Evolutionary conservation across 2,797 vertebrate genomes (phyloP).

Genomic region (Pangasius macronema): DNA sequence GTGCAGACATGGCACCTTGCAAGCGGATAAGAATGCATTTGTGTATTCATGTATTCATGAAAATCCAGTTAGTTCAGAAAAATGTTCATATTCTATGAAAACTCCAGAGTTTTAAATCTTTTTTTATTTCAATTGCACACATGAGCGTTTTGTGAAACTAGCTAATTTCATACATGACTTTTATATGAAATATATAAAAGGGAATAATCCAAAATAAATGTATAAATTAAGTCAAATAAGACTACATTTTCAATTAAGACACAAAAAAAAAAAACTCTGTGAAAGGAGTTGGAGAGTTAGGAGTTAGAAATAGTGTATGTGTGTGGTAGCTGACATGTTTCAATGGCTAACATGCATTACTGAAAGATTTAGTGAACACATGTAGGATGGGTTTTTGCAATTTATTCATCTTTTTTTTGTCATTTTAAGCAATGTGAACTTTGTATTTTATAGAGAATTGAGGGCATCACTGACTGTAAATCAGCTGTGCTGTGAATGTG

Average conservation of each 20-base stretch:
- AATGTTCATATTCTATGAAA: neutral
- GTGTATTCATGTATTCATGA: neutral
- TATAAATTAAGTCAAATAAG: neutral
- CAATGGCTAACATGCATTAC: neutral
- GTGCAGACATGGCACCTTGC: neutral
- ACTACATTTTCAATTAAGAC: neutral
- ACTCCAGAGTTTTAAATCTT: neutral
- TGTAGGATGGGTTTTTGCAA: neutral
- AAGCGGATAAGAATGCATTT: neutral
- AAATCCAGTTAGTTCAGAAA: neutral
- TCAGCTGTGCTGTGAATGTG: neutral
- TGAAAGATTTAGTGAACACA: neutral
- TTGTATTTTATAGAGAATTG: neutral
- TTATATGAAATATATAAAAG: neutral
- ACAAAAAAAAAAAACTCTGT: neutral
- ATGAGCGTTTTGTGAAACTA: neutral
- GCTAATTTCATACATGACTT: neutral
- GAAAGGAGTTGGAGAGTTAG: neutral
- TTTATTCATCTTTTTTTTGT: neutral
- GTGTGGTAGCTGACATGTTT: neutral
- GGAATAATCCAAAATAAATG: neutral
- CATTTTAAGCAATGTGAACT: neutral
- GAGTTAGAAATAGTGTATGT: neutral
- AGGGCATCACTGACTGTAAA: neutral
- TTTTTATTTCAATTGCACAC: neutral